phyloP scores from a whole-genome alignment of 1,140 invertebrate genomes.

The Drosophila grimshawi region DNA sequence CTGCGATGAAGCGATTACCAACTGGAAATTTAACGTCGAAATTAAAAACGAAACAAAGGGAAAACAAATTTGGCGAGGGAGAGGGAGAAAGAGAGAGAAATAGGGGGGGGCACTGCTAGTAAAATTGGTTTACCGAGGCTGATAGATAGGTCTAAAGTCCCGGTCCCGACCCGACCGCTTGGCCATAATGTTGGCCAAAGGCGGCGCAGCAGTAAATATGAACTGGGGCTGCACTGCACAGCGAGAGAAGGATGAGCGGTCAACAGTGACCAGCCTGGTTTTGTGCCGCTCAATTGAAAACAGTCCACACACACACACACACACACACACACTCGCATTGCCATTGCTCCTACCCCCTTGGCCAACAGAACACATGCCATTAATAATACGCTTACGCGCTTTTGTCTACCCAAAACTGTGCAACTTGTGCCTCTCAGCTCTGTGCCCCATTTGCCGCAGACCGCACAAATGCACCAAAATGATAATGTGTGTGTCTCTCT shows the following conservation, averaged over 20 bases:
- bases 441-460: background rate
- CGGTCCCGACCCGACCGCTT: background rate
- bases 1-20: background rate
- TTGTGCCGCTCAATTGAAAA: slow-evolving; percentile 52
- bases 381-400: slow-evolving; percentile 75
- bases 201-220: slow-evolving; percentile 52
- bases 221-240: slow-evolving; percentile 30
- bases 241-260: background rate
- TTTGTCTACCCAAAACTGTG: slow-evolving; percentile 48
- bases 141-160: slow-evolving; percentile 32
- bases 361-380: slow-evolving; percentile 37
- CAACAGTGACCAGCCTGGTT: slow-evolving; percentile 10
- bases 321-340: background rate
- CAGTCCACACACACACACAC: slow-evolving; percentile 26
- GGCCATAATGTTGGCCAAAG: slow-evolving; percentile 54
- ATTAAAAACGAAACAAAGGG: slow-evolving; percentile 2
- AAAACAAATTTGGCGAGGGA: no score
- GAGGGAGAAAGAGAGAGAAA: background rate
- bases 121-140: slow-evolving; percentile 23
- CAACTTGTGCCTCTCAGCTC: slow-evolving; percentile 1
- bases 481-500: background rate
- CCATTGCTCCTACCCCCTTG: background rate
- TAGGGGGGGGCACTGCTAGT: background rate
- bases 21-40: slow-evolving; percentile 8
- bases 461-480: slow-evolving; percentile 43